A percentile compares a stretch with the other conserved stretches of the same genome.
Conservation (phyloP, 2,797 vertebrate species). For the Smutsia temminckii region DNA sequence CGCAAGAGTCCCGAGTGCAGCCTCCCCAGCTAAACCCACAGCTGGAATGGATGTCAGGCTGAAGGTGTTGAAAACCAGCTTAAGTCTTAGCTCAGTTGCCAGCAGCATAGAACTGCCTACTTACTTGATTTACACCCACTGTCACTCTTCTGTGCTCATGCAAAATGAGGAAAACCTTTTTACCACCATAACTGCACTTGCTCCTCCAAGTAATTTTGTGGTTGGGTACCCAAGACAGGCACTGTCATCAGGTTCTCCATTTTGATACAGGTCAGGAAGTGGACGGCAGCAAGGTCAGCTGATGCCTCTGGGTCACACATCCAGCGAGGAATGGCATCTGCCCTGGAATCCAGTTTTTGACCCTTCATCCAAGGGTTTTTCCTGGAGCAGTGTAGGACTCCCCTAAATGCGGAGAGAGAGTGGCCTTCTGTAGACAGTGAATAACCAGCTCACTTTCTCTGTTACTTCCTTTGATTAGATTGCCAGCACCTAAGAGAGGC, state of each 20-base stretch:
- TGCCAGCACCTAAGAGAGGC: neutral
- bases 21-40: accelerated
- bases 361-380: neutral
- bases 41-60: too few relatives aligned
- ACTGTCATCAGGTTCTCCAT: neutral
- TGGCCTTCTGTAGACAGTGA: accelerated
- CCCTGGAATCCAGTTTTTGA: neutral
- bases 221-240: neutral
- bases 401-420: neutral
- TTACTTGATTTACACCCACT: neutral
- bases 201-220: neutral
- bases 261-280: neutral
- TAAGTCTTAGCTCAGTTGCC: neutral
- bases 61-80: neutral
- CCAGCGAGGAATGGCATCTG: too few relatives aligned
- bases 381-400: neutral
- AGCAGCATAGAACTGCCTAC: too few relatives aligned
- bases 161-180: neutral
- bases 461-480: neutral
- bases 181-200: neutral
- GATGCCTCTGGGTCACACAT: neutral
- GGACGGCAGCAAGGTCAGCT: neutral
- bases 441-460: neutral
- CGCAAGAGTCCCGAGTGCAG: neutral
- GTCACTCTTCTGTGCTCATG: neutral